Conservation (phyloP, 2,113 vertebrate species). For the Clupea harengus region DNA sequence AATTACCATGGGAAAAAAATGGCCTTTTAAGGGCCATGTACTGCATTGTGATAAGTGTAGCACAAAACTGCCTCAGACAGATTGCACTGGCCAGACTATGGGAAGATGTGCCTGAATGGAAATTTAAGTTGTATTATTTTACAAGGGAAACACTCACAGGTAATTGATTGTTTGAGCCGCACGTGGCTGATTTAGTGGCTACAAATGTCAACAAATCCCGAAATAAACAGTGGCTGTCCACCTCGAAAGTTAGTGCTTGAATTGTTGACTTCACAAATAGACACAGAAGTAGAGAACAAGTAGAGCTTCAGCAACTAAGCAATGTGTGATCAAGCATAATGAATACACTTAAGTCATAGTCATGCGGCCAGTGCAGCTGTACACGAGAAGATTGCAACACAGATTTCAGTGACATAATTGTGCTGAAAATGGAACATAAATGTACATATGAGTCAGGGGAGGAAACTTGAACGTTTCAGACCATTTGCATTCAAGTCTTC, state of each 20-base stretch:
- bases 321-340: not conserved
- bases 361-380: not conserved
- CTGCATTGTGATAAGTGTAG: conserved; percentile 10
- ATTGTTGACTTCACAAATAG: not conserved
- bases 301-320: not conserved
- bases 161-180: not conserved
- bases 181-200: not conserved
- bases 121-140: not conserved
- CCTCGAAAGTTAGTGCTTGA: not conserved
- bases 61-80: not conserved
- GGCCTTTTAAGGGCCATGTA: not conserved
- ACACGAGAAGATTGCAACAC: not conserved
- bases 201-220: not conserved
- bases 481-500: not conserved
- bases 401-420: not conserved
- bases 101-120: not conserved
- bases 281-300: not conserved
- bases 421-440: not conserved
- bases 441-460: not conserved
- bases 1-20: not conserved
- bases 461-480: not conserved
- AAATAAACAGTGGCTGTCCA: not conserved
- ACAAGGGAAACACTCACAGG: not conserved
- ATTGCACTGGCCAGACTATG: not conserved
- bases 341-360: not conserved